phyloP scores from a whole-genome alignment of 2,888 invertebrate species.

The Dorcus parallelipipedus region DNA sequence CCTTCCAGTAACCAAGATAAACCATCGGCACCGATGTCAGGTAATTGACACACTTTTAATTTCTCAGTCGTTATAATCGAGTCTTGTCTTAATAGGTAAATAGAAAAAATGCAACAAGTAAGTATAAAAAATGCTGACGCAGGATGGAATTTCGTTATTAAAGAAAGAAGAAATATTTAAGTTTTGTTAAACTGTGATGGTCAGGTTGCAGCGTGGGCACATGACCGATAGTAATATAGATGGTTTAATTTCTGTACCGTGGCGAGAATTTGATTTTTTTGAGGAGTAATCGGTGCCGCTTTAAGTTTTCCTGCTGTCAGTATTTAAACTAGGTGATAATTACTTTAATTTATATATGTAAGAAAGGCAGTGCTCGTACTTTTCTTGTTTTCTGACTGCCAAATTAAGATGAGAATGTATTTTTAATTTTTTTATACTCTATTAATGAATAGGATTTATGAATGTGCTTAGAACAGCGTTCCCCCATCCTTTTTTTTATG shows the following conservation, averaged over 20 bases:
- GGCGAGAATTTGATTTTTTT: neutral
- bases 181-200: neutral
- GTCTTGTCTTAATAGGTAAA: slow-evolving; percentile 13
- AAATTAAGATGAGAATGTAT: slow-evolving; percentile 11
- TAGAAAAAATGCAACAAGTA: slow-evolving; percentile 17
- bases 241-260: neutral
- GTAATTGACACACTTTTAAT: neutral
- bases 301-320: slow-evolving; percentile 29
- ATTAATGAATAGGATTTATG: slow-evolving; percentile 1
- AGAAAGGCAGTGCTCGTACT: neutral
- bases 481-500: neutral
- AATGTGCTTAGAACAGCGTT: neutral
- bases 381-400: neutral
- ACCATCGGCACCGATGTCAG: slow-evolving; percentile 17
- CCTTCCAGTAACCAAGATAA: slow-evolving; percentile 30
- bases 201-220: neutral
- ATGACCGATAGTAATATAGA: neutral
- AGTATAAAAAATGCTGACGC: slow-evolving; percentile 1
- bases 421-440: slow-evolving; percentile 17
- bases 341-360: neutral
- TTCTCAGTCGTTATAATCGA: neutral
- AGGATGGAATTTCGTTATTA: neutral
- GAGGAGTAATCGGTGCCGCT: neutral
- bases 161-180: neutral
- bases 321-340: slow-evolving; percentile 16